These are phyloP conservation scores for Ceratina australensis DNA, from an alignment of 1,140 invertebrate genomes.

Conservation along the genomic window DNA sequence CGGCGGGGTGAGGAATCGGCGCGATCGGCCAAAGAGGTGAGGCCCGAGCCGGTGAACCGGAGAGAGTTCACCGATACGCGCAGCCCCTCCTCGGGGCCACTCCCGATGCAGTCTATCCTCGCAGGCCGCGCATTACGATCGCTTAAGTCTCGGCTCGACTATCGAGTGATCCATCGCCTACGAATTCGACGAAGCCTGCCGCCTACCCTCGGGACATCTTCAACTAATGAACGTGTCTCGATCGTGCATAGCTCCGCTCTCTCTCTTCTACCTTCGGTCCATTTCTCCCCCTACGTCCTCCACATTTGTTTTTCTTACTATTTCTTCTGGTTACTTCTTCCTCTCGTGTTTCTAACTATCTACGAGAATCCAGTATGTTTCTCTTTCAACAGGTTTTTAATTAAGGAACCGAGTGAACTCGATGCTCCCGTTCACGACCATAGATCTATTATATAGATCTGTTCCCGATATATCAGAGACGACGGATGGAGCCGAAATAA, in stretches of 20 bases:
- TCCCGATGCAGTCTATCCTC: constrained; percentile 62
- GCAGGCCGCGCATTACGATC: constrained; percentile 73
- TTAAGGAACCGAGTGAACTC: constrained; percentile 57
- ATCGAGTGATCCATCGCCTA: constrained; percentile 75
- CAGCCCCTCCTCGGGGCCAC: constrained; percentile 67
- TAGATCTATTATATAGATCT: background rate
- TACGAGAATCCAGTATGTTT: constrained; percentile 42
- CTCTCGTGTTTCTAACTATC: background rate
- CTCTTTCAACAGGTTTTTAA: constrained; percentile 58
- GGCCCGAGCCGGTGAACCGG: constrained; percentile 28
- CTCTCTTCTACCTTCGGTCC: too few species aligned
- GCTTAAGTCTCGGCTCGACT: constrained; percentile 75
- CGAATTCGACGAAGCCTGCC: constrained; percentile 70
- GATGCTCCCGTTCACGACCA: constrained; percentile 47
- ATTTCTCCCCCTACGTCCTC: background rate
- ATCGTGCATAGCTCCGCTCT: constrained; percentile 49
- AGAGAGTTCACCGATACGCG: constrained; percentile 57
- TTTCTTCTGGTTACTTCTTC: constrained; percentile 9
- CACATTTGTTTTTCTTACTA: background rate
- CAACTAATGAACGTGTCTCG: constrained; percentile 71
- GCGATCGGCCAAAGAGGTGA: constrained; percentile 50
- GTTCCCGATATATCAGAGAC: constrained; percentile 42
- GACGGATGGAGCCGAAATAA: constrained; percentile 52
- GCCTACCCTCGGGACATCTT: constrained; percentile 66
- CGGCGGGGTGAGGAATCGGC: constrained; percentile 45